Evolutionary conservation across 2,888 invertebrate species (phyloP), one percentile per base, ranked within the genome.

Genomic region (Tortrix viridana): DNA sequence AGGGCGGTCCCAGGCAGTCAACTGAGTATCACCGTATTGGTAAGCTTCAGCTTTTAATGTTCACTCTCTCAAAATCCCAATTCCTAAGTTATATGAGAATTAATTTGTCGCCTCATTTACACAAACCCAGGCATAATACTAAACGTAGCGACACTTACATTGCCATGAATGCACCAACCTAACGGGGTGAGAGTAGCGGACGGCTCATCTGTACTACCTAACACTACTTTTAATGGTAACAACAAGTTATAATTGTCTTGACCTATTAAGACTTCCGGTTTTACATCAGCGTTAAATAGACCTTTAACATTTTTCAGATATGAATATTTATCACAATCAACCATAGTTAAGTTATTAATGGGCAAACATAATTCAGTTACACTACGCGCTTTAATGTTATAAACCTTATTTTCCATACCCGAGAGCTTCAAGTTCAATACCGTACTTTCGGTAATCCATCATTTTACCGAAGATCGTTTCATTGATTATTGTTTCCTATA

Each of bases 221-320:
- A 44, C 3, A 48, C 64, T 44, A 66, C 22, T 64, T 72, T 50
- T 22, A 70, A 46, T 1, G 73, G 73, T 49, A 71, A 57, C 26
- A 76, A 19, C 16, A 74, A 66, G 48, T 73, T 12, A 47, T 70
- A 72, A 68, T 76, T 75, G 53, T 75, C 74, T 37, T 74, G 74
- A 1, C 74, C 76, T 46, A 76, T 73, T 23, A 74, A 60, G 4
- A 75, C 48, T 65, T 75, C 69, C 0, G 74, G 74, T 52, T 69
- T 67, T 19, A 16, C 18, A 43, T 32, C 12, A 19, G 26, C 14
- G 38, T 18, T 69, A 20, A 16, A 43, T 2, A 50, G 7, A 19
- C 37, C 19, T 19, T 20, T 60, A 9, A 69, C 46, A 50, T 65
- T 64, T 32, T 12, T 19, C 52, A 65, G 44, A 16, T 57, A 26